Evolutionary conservation across 2,888 invertebrate genomes (phyloP), one percentile per base, ranked within the genome.

Genomic region (Torymus aiolomorphi): DNA sequence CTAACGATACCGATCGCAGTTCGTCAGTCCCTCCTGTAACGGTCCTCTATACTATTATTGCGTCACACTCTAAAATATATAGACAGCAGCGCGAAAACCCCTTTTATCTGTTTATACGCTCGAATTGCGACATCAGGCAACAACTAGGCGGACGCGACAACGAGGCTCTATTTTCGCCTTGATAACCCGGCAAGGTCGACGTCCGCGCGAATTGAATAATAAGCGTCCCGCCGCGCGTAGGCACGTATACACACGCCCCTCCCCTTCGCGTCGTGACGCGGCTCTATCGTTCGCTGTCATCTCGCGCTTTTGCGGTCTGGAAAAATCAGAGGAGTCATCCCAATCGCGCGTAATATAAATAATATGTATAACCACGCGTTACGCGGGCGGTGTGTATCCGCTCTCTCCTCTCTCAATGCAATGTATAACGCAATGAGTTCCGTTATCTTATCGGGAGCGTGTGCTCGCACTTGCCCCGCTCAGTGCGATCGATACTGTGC

Each of bases 121-220:
- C 20, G 5, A 16, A 1, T 56, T 57, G 8, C 18, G 57, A 57
- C 42, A 18, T n/a, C 13, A 12, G 4, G 18, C n/a, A 57, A 59
- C 52, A 18, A 66, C n/a, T 49, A 63, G 49, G 13, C 31, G 56
- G 63, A 65, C 13, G 20, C 18, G 3, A 24, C 24, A n/a, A n/a
- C n/a, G 31, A n/a, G 20, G 24, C 56, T 42, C 70, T 18, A 57
- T 49, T 56, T 11, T 42, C 49, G 24, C 61, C 24, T 16, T 16
- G 70, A 63, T 70, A 63, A 71, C 51, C 70, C 57, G 16, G n/a
- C 70, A 63, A 56, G 70, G 77, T 66, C 72, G 72, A 51, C n/a
- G 71, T n/a, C 71, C 59, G 42, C 13, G n/a, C 14, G 67, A 75
- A 75, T 75, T 75, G 79, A 79, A 65, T 79, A 70, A 75, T 63